These are phyloP conservation scores for Pyrrhia umbra DNA, from an alignment of 2,888 invertebrate species.

Conservation along the genomic window DNA sequence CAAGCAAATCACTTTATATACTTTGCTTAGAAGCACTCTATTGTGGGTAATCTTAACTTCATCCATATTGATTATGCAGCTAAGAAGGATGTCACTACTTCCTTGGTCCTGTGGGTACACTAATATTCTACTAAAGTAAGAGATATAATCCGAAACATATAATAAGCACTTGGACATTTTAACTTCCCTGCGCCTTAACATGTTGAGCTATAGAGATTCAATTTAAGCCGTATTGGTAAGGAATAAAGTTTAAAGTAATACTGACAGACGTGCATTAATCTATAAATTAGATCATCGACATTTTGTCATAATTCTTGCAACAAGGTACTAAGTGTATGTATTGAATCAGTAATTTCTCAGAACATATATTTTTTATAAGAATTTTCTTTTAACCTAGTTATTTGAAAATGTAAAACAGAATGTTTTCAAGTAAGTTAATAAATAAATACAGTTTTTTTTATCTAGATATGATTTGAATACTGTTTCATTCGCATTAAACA, in stretches of 20 bases:
- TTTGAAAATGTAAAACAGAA: no score
- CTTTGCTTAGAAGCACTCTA: neutral
- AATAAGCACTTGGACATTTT: neutral
- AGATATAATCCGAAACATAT: neutral
- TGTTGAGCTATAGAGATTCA: neutral
- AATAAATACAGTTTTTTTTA: no score
- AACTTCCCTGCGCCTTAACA: neutral
- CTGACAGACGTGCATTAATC: slow-evolving; percentile 2
- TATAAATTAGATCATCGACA: slow-evolving; percentile 17
- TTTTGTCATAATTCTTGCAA: slow-evolving; percentile 30
- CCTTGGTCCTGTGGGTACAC: neutral
- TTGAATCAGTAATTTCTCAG: slow-evolving; percentile 15
- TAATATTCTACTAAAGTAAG: neutral
- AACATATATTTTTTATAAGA: neutral
- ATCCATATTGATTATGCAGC: slow-evolving; percentile 1
- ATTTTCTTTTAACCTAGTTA: no score
- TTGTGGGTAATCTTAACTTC: neutral
- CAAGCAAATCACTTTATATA: neutral
- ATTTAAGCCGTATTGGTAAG: slow-evolving; percentile 1
- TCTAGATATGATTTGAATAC: no score
- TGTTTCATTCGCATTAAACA: no score
- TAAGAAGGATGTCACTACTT: neutral
- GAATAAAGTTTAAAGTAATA: neutral
- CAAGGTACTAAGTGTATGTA: neutral
- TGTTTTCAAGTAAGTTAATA: no score